Conservation (phyloP, 92 coral and sea anemone species). For the Pocillopora meandrina region DNA sequence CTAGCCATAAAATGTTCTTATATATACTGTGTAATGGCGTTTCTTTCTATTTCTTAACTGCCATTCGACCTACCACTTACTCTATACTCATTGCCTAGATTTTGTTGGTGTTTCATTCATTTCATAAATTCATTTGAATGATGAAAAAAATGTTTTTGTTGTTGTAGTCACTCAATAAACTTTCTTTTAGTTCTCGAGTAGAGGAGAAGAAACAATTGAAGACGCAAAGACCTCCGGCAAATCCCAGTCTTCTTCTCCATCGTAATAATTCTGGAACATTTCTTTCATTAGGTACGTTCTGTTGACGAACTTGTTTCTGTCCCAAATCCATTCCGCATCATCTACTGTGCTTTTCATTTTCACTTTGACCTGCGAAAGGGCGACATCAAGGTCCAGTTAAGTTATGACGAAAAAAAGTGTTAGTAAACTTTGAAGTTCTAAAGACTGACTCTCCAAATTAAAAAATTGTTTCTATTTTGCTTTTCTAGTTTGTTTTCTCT, state of each 20-base stretch:
- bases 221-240: constrained; percentile 55
- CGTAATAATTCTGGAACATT: constrained; percentile 89
- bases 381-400: not conserved
- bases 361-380: constrained; percentile 66
- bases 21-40: too few species aligned
- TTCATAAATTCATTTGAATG: too few species aligned
- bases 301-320: constrained; percentile 85
- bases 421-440: not conserved
- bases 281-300: constrained; percentile 92
- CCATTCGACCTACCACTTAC: too few species aligned
- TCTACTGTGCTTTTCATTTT: constrained; percentile 82
- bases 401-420: not conserved
- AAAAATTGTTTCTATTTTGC: too few species aligned
- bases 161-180: too few species aligned
- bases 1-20: too few species aligned
- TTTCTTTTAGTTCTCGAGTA: not conserved
- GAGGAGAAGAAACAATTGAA: not conserved
- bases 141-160: too few species aligned
- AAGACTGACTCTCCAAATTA: not conserved
- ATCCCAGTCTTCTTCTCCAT: constrained; percentile 94
- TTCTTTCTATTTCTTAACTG: too few species aligned
- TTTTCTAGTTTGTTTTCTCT: too few species aligned
- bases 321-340: constrained; percentile 92
- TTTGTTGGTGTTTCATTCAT: too few species aligned
- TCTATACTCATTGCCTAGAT: too few species aligned